Base-by-base conservation (phyloP, 2,888 invertebrate species). In the Bugulina stolonifera region DNA sequence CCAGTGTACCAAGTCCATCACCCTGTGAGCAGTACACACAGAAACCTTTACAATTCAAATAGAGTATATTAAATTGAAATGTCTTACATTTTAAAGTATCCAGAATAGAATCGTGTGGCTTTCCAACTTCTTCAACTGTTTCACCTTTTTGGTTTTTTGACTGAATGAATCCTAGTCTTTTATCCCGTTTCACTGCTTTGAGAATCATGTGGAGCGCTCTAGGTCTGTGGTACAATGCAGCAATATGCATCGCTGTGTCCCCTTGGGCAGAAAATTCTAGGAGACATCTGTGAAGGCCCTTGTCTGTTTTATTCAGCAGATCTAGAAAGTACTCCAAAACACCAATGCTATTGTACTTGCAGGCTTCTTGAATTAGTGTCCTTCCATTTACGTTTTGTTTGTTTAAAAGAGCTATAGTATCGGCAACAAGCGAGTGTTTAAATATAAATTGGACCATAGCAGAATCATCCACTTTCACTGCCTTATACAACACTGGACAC, bases 21-120 rank as follows among this genome's bases (percentile, higher is more conserved):
- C n/a, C n/a, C n/a, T n/a, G n/a, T n/a, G n/a, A n/a, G n/a, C n/a
- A n/a, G n/a, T n/a, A n/a, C 10, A 55, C 3, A 23, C 55, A 55
- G 3, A 5, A 23, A 23, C 5, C 5, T 18, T 55, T 23, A 55
- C 55, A 18, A 55, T 3, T 18, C 55, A 55, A 55, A 18, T 18
- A 55, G n/a, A 55, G 55, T 55, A 55, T 5, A 5, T 23, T 23
- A 55, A 55, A 55, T 18, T 5, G 3, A 55, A 18, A 18, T 55
- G 52, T 14, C 64, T 64, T 64, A 64, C 64, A 64, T 34, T 64
- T 64, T 32, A 64, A 27, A 25, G 34, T 27, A 18, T 64, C 64
- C 27, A 32, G 10, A 64, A 64, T n/a, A 32, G 34, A 27, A 10
- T 64, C 2, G 18, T 64, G 64, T 10, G 22, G 64, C 3, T 2